Evolutionary conservation across 1,140 invertebrate species (phyloP), one percentile per base, ranked within the genome.

Genomic region (Drosophila nasuta): DNA sequence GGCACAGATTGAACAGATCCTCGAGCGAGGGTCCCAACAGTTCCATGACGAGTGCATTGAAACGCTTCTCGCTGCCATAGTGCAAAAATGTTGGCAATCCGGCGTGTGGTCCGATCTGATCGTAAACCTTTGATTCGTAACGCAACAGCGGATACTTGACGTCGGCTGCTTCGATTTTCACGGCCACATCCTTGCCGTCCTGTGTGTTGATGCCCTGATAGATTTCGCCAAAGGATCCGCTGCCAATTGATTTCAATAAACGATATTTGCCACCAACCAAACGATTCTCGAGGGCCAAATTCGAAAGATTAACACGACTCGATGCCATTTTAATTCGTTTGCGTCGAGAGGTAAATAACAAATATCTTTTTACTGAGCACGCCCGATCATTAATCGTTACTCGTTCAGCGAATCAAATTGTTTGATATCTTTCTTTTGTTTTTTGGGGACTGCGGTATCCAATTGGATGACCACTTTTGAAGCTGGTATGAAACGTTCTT

Each of bases 21-120:
- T 99, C 99, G 75, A 99, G 93, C 13, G 98, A 99, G 35, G 99
- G 98, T 63, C 99, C 99, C 17, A 99, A 94, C 58, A 99, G 94
- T 92, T 99, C 98, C 97, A 99, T 99, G 20, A 99, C 98, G 98
- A 99, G 98, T 1, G 99, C 98, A 95, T 99, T 99, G 93, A 98
- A 99, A 93, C 98, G 97, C 91, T 97, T 97, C 95, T 98, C 98
- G 52, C 96, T 96, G 46, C 98, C 98, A 94, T 97, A 99, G 97
- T 98, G 99, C 93, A 98, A 98, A 92, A 99, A 97, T 52, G 95
- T 94, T 48, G 98, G 98, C 83, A 99, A 98, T 49, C 98, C 98
- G 0, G 63, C 93, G 97, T 97, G 94, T 96, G 97, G 87, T 97
- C 97, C 94, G 97, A 97, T 96, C 98, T 98, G 94, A 98, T 96